A percentile compares a stretch with the other conserved stretches of the same genome.
Conservation (phyloP, 2,888 invertebrate genomes). For the Lasioglossum zephyrum region DNA sequence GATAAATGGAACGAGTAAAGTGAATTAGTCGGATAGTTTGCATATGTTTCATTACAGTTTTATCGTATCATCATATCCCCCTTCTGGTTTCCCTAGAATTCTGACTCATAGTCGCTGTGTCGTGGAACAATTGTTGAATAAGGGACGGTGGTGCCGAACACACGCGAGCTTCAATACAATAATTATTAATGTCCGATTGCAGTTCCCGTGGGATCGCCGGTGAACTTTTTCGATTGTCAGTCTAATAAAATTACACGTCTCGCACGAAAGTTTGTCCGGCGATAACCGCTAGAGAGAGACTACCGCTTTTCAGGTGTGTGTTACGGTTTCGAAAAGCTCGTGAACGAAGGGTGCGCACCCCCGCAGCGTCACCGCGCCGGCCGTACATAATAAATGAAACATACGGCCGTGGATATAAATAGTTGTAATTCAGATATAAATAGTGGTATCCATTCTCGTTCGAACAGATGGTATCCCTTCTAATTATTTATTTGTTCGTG, state of each 20-base stretch:
- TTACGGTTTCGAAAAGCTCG: neutral
- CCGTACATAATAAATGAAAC: conserved; percentile 29
- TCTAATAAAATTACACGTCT: conserved; percentile 15
- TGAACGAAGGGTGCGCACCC: conserved; percentile 2
- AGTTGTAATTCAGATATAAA: conserved; percentile 37
- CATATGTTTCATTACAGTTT: neutral
- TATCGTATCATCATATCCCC: neutral
- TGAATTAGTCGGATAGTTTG: neutral
- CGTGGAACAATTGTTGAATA: neutral
- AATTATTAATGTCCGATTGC: conserved; percentile 9
- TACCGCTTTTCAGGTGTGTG: neutral
- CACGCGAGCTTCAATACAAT: neutral
- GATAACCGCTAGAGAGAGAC: neutral
- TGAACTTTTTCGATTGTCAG: conserved; percentile 11
- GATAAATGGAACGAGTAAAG: neutral
- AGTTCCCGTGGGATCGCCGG: conserved; percentile 4
- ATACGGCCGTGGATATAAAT: conserved; percentile 20
- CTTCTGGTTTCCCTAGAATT: neutral
- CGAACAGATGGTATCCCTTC: neutral
- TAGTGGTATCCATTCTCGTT: neutral
- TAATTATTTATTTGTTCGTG: conserved; percentile 25
- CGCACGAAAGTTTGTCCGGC: neutral
- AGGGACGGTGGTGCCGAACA: neutral
- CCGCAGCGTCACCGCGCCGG: neutral
- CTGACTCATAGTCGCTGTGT: conserved; percentile 3